These are phyloP conservation scores for Probaryconus sp. DNA, from an alignment of 1,140 invertebrate species.

Conservation along the genomic window DNA sequence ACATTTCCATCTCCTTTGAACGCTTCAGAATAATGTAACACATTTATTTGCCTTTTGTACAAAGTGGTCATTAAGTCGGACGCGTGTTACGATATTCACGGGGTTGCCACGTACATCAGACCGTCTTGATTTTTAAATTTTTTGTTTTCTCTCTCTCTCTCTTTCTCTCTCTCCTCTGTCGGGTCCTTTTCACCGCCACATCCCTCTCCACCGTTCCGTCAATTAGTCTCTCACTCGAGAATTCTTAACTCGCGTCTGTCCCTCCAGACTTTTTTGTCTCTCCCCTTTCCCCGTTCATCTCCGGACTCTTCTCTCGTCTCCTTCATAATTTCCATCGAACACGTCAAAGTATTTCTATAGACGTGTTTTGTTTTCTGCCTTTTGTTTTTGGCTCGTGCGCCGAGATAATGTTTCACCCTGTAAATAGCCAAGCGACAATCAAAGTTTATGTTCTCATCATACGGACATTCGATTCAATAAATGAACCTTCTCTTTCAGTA, in stretches of 20 bases:
- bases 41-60: conserved; percentile 32
- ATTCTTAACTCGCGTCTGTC: conserved; percentile 32
- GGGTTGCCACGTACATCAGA: conserved; percentile 31
- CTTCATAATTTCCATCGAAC: conserved; percentile 22
- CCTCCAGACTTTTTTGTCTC: neutral
- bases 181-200: conserved; percentile 34
- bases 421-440: no score
- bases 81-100: conserved; percentile 40
- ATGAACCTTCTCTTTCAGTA: no score
- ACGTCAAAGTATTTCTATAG: conserved; percentile 35
- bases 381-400: conserved; percentile 28
- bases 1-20: no score
- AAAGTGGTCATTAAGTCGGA: conserved; percentile 46
- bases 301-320: conserved; percentile 30
- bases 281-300: conserved; percentile 26
- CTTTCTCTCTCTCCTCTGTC: no score
- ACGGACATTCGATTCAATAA: no score
- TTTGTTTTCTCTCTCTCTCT: no score
- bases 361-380: conserved; percentile 2
- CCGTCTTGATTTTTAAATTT: conserved; percentile 45
- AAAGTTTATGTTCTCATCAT: neutral
- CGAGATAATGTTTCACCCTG: no score
- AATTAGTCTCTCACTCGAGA: conserved; percentile 40
- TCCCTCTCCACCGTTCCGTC: conserved; percentile 24
- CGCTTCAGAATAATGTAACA: conserved; percentile 39